Evolutionary conservation across 2,888 invertebrate species (phyloP).

Genomic region (Tiliacea citrago): DNA sequence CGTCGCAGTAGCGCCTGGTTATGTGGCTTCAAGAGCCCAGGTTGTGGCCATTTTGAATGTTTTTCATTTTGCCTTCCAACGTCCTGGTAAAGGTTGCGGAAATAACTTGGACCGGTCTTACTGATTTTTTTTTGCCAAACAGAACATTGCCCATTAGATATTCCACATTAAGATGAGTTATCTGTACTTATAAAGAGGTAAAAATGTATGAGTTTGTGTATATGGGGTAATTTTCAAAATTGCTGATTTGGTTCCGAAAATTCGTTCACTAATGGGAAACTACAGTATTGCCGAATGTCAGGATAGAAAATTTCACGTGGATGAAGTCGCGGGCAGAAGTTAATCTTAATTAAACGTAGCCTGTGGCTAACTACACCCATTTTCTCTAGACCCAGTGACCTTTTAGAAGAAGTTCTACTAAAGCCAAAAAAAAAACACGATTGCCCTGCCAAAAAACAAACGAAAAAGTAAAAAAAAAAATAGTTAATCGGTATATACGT

Average conservation of each 20-base stretch:
- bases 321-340: neutral
- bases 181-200: neutral
- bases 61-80: neutral
- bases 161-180: neutral
- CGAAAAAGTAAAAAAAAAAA: too few species aligned
- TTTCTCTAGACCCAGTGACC: too few species aligned
- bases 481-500: too few species aligned
- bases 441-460: too few species aligned
- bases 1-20: neutral
- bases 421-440: neutral
- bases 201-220: neutral
- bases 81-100: neutral
- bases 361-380: neutral
- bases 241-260: neutral
- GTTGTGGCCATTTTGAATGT: neutral
- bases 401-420: neutral
- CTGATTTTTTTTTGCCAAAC: too few species aligned
- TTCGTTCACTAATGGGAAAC: neutral
- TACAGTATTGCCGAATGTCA: too few species aligned
- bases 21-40: neutral
- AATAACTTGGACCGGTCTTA: neutral
- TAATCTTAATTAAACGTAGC: neutral
- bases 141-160: neutral
- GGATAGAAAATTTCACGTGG: too few species aligned
- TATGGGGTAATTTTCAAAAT: neutral